Evolutionary conservation across 1,140 invertebrate species (phyloP).

Genomic region (Whitmania pigra): DNA sequence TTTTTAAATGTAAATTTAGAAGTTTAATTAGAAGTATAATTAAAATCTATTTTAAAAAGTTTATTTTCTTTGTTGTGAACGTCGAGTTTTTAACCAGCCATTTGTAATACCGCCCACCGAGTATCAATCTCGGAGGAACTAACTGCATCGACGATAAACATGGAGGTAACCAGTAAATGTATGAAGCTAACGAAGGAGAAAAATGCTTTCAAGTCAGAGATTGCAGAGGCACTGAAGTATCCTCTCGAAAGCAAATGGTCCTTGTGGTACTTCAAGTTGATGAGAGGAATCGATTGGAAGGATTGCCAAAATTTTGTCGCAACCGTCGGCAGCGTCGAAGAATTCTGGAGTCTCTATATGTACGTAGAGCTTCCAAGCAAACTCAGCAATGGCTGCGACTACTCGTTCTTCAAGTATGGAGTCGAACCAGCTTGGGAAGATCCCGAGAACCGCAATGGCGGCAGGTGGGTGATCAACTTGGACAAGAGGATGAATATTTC

Average conservation of each 20-base stretch:
- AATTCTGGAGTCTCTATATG: constrained; percentile 96
- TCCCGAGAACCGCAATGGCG: constrained; percentile 71
- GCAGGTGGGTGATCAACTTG: constrained; percentile 82
- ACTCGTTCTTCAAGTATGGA: constrained; percentile 86
- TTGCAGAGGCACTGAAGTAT: constrained; percentile 61
- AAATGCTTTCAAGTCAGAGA: not conserved
- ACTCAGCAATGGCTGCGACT: constrained; percentile 74
- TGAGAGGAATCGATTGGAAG: constrained; percentile 76
- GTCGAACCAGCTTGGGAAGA: constrained; percentile 99
- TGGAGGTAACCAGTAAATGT: not conserved
- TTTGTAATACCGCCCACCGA: not conserved
- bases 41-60: too few relatives aligned
- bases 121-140: not conserved
- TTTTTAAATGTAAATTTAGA: too few relatives aligned
- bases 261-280: constrained; percentile 92
- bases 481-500: constrained; percentile 64
- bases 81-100: not conserved
- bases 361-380: constrained; percentile 86
- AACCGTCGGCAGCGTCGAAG: constrained; percentile 89
- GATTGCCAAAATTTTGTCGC: constrained; percentile 84
- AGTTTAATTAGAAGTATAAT: too few relatives aligned
- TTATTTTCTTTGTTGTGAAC: not conserved
- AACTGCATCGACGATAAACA: not conserved
- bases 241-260: constrained; percentile 91
- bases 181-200: not conserved